These are phyloP conservation scores for Zygaena filipendulae DNA, from an alignment of 2,888 invertebrate species.

Conservation along the genomic window DNA sequence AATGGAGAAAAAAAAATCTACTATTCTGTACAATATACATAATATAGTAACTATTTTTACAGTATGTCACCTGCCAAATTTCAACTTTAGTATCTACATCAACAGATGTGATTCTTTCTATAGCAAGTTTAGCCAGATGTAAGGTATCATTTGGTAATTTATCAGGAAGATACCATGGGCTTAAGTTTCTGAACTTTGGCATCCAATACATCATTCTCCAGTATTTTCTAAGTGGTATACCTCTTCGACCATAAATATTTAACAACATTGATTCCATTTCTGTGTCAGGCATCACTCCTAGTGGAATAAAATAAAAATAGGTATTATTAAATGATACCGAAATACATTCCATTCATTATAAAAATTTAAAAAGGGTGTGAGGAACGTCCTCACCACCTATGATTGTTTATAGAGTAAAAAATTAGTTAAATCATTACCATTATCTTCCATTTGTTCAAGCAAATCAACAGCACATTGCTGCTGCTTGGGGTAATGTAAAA, in stretches of 20 bases:
- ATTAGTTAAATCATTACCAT: no score
- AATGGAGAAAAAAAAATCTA: conserved; percentile 8
- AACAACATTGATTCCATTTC: conserved; percentile 87
- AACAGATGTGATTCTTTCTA: conserved; percentile 84
- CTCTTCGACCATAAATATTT: conserved; percentile 85
- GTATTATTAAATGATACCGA: conserved; percentile 4
- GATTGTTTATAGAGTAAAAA: no score
- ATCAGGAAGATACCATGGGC: conserved; percentile 86
- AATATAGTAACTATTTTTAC: no score
- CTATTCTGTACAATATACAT: no score
- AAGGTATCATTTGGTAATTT: conserved; percentile 80
- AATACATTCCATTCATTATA: conserved; percentile 6
- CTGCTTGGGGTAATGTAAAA: conserved; percentile 95
- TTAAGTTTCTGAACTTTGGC: conserved; percentile 93
- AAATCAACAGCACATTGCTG: conserved; percentile 94
- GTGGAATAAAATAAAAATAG: conserved; percentile 22
- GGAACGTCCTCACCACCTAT: no score
- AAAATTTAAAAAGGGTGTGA: no score
- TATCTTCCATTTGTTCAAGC: conserved; percentile 94
- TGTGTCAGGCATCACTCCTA: conserved; percentile 90
- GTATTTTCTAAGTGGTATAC: conserved; percentile 77
- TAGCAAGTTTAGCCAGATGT: conserved; percentile 84
- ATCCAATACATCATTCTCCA: conserved; percentile 91
- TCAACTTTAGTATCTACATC: conserved; percentile 77
- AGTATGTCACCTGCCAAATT: conserved; percentile 68